Conservation (phyloP, 2,113 vertebrate species). For the Cryptotis parvus region DNA sequence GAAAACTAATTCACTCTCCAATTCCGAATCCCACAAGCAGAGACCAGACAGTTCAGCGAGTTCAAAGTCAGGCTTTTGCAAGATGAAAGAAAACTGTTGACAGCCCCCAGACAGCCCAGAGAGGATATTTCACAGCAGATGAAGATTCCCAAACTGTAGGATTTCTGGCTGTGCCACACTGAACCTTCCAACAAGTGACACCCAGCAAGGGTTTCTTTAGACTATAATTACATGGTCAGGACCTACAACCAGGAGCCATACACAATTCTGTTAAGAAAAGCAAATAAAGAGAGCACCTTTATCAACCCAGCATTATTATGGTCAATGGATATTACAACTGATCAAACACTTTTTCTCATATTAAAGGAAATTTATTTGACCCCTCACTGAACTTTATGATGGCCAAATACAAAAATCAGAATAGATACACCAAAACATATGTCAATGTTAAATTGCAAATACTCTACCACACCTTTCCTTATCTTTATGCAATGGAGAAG, state of each 20-base stretch:
- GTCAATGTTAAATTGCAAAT: neutral
- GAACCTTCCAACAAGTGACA: neutral
- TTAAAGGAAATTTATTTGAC: neutral
- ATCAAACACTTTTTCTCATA: neutral
- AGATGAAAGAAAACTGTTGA: neutral
- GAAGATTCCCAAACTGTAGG: neutral
- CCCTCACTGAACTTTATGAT: neutral
- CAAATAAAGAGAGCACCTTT: neutral
- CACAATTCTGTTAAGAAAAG: neutral
- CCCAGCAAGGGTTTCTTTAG: neutral
- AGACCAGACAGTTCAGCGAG: fast-evolving
- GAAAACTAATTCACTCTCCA: neutral
- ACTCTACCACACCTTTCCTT: neutral
- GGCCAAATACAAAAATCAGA: neutral
- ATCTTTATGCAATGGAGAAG: neutral
- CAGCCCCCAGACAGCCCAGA: neutral
- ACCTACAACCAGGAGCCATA: neutral
- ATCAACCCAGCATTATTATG: neutral
- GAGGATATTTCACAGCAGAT: neutral
- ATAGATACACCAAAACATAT: neutral
- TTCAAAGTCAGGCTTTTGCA: neutral
- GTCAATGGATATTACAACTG: neutral
- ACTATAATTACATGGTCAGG: too few species aligned
- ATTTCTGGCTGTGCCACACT: neutral
- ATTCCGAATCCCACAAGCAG: neutral